Conservation (phyloP, 2,113 vertebrate genomes). For the human (Homo sapiens) region DNA sequence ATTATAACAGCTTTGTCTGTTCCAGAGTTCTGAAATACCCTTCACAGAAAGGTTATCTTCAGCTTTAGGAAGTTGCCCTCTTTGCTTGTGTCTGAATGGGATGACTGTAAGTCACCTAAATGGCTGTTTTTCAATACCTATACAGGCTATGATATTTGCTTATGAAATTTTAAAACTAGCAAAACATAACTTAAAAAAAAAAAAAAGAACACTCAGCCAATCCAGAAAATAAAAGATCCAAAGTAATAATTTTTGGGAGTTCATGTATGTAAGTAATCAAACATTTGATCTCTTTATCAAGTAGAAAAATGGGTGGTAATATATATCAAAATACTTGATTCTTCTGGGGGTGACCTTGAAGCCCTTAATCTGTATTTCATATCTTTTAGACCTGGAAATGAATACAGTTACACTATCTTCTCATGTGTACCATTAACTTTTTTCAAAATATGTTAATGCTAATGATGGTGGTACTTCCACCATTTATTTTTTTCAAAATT, state of each 20-base stretch:
- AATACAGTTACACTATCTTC: neutral
- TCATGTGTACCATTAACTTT: neutral
- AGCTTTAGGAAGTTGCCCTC: neutral
- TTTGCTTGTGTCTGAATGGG: neutral
- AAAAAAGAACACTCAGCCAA: neutral
- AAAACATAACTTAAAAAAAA: neutral
- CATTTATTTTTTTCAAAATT: conserved; percentile 14
- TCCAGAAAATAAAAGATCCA: neutral
- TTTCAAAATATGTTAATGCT: neutral
- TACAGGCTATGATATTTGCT: neutral
- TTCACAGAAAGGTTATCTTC: neutral
- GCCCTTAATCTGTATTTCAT: neutral
- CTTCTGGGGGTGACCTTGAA: neutral
- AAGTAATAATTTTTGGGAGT: neutral
- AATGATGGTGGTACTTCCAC: neutral
- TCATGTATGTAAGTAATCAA: neutral
- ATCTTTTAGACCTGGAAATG: neutral
- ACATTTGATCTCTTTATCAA: neutral
- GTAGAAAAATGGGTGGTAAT: neutral
- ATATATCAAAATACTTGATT: neutral
- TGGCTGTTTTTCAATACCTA: neutral
- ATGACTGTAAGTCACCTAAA: neutral
- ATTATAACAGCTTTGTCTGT: neutral
- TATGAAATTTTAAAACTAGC: neutral
- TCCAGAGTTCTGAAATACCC: neutral